A percentile compares a stretch with the other conserved stretches of the same genome.
phyloP scores from a whole-genome alignment of 2,888 invertebrate species.

The Choristoneura rosaceana region DNA sequence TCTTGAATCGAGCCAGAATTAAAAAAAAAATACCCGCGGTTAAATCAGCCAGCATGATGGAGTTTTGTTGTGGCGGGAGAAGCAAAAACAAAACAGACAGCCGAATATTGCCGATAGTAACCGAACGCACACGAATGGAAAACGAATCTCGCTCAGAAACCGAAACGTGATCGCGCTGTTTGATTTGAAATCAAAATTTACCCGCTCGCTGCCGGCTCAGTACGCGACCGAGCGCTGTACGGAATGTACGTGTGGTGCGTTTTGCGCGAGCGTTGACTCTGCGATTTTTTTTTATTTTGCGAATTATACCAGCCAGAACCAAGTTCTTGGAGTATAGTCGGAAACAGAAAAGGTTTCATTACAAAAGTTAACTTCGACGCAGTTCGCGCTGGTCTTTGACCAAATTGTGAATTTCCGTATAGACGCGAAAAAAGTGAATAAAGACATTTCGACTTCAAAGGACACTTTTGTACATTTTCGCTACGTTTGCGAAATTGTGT shows the following conservation, averaged over 20 bases:
- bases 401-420: conserved; percentile 83
- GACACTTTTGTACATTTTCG: conserved; percentile 86
- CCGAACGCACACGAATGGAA: conserved; percentile 67
- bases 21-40: neutral
- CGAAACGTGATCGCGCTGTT: conserved; percentile 80
- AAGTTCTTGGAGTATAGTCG: conserved; percentile 81
- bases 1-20: too few species aligned
- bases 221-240: conserved; percentile 86
- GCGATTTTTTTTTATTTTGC: conserved; percentile 78
- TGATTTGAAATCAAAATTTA: conserved; percentile 82
- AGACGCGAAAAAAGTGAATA: conserved; percentile 78
- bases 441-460: conserved; percentile 81
- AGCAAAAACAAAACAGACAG: conserved; percentile 66
- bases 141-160: conserved; percentile 80
- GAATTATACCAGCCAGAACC: conserved; percentile 80
- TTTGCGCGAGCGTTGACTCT: conserved; percentile 84
- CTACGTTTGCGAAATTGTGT: conserved; percentile 83
- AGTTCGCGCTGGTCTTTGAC: conserved; percentile 83
- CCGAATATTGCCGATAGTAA: conserved; percentile 64
- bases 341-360: conserved; percentile 70
- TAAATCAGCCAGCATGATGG: conserved; percentile 42
- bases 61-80: conserved; percentile 53
- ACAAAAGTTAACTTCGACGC: conserved; percentile 70
- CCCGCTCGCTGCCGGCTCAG: conserved; percentile 65
- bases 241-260: conserved; percentile 86